These are phyloP conservation scores for Chrysemys picta DNA, from an alignment of 2,113 vertebrate species.

Conservation along the genomic window DNA sequence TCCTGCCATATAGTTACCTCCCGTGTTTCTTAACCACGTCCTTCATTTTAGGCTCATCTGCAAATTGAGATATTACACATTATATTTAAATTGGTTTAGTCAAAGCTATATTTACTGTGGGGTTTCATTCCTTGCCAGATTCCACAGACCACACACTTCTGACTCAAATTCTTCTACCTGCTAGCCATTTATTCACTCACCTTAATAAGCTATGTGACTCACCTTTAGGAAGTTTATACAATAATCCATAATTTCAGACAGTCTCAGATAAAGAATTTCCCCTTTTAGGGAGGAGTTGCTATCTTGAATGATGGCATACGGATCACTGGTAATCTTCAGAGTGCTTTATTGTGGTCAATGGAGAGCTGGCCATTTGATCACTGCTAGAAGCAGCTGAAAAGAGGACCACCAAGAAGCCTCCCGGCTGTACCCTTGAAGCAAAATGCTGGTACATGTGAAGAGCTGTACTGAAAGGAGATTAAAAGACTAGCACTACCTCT, in stretches of 20 bases:
- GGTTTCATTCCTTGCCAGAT: neutral
- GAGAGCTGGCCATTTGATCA: neutral
- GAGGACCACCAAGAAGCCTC: neutral
- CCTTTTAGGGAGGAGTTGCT: neutral
- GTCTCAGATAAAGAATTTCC: neutral
- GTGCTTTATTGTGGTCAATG: neutral
- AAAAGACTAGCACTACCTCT: neutral
- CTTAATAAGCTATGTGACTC: neutral
- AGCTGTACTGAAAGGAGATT: neutral
- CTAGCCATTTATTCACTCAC: neutral
- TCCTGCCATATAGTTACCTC: neutral
- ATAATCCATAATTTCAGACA: neutral
- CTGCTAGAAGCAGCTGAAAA: neutral
- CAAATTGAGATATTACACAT: neutral
- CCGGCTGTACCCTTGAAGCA: neutral
- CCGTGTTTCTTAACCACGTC: neutral
- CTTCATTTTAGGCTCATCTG: neutral
- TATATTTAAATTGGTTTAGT: too few species aligned
- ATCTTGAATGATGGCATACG: neutral
- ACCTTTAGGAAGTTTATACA: neutral
- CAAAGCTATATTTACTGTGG: neutral
- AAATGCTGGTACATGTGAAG: neutral
- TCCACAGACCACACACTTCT: neutral
- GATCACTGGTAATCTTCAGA: neutral
- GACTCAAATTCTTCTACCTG: neutral